Base-by-base conservation (phyloP, 1,140 invertebrate species). In the Leptoteleia sp. region DNA sequence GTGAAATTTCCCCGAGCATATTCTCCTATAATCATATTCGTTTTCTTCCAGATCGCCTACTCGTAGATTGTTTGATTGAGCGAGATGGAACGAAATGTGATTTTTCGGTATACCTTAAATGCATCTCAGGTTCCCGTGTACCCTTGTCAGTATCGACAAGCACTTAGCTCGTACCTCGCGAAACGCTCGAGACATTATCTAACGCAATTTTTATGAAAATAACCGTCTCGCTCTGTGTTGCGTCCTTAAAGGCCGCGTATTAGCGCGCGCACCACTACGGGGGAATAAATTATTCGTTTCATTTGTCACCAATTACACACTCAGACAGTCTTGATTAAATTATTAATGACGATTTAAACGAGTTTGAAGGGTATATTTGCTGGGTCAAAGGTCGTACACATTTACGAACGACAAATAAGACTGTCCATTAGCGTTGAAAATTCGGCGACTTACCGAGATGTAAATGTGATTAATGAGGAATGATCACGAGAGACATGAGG, bases 21-120 rank as follows among this genome's bases (percentile, higher is more conserved):
- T 42, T 12, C 35, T 16, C 3, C 8, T 11, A 8, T 62, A 61
- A 71, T 62, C 11, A 35, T 27, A 61, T 42, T 71, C 11, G 12
- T 38, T 45, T 43, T 1, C 22, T 25, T 47, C 16, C 19, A 62
- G 47, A 59, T 54, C 47, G 25, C n/a, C 11, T 62, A 8, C 48
- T 45, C 47, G 25, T 42, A 40, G 42, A 65, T 65, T 48, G 22
- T 73, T 64, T 73, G 50, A 65, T 65, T 37, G 40, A 50, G 65
- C 42, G 25, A 64, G 52, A 35, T 55, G 33, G 50, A 22, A 47
- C 29, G 27, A 57, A 73, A 73, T 65, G 50, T 65, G 70, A 73
- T 73, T 73, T 61, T 73, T 73, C 59, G 52, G 50, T 64, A 43
- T 42, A 59, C 59, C 70, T 73, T 65, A 64, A 73, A 73, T 57